Base-by-base conservation (phyloP, 2,888 invertebrate species). In the Aleiodes testaceus region DNA sequence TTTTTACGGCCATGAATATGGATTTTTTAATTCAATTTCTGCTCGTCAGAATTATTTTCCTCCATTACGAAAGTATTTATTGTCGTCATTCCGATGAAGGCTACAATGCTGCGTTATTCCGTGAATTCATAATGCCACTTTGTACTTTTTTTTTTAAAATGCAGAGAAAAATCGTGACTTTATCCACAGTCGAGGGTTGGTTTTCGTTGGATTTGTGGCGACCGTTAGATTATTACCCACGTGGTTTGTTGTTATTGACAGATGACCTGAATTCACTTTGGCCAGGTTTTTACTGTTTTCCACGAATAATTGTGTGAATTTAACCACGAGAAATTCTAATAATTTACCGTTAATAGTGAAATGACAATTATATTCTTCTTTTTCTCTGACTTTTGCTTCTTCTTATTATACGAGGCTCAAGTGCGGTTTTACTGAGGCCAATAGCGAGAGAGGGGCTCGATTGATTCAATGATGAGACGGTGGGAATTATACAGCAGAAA, bases 221-320 rank as follows among this genome's bases (percentile, higher is more conserved):
- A 70, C 70, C 70, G 70, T 70, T 70, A 70, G 65, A 70, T 70
- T 70, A 70, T 70, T 65, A 70, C 52, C 55, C 20, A 55, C 55
- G 47, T 70, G 55, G 36, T 59, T 59, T 45, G 65, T 70, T 64
- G 55, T 55, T 65, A 65, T 65, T 65, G 70, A 70, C 65, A 65
- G 65, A 18, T 36, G 65, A 70, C 70, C 70, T 65, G 65, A 65
- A 70, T 70, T 70, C 42, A 26, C 26, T 65, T 47, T 49, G n/a
- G 52, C 14, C 53, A 53, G 45, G 20, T 26, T 59, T 49, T 49
- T 64, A 64, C 26, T 47, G 64, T 14, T 26, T 47, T 45, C 1
- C 64, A 20, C 26, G 44, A 47, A 64, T 53, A 22, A 50, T 44
- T 44, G 45, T 45, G 26, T 26, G 9, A 65, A 65, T 36, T 65